Conservation (phyloP, 2,888 invertebrate species). For the Trissolcus japonicus region DNA sequence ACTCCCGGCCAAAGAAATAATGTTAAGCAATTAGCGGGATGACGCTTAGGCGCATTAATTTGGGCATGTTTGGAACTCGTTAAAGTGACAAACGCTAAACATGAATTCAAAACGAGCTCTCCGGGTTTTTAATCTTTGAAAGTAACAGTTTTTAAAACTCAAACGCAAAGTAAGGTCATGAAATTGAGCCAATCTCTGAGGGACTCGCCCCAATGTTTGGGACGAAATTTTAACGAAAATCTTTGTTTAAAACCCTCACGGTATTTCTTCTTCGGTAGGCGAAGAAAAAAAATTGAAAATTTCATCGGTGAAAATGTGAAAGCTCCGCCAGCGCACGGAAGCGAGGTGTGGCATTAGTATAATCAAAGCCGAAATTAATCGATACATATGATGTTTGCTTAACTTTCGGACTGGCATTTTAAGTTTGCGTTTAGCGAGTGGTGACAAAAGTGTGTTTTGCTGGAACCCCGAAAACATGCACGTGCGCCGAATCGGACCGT, state of each 20-base stretch:
- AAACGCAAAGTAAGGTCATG: no score
- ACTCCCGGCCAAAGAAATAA: constrained; percentile 27
- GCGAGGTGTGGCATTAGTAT: constrained; percentile 49
- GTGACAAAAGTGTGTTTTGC: constrained; percentile 6
- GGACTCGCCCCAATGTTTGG: no score
- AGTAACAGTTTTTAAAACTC: constrained; percentile 4
- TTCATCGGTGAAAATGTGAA: no score
- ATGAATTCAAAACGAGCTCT: constrained; percentile 15
- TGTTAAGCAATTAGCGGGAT: constrained; percentile 39
- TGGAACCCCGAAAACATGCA: constrained; percentile 4
- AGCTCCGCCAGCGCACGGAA: constrained; percentile 2
- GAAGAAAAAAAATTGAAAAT: no score
- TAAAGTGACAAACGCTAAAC: constrained; percentile 30
- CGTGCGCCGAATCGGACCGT: constrained; percentile 11
- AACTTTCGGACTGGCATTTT: neutral
- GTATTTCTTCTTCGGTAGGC: no score
- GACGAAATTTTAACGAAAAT: no score
- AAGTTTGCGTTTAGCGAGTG: neutral
- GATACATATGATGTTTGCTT: constrained; percentile 15
- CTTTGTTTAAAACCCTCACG: no score
- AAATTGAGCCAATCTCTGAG: no score
- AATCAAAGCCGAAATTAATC: constrained; percentile 37
- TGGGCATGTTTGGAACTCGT: constrained; percentile 18
- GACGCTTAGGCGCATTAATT: constrained; percentile 31
- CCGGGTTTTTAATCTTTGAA: constrained; percentile 16